Base-by-base conservation (phyloP, 2,888 invertebrate genomes). In the Coremacera marginata region DNA sequence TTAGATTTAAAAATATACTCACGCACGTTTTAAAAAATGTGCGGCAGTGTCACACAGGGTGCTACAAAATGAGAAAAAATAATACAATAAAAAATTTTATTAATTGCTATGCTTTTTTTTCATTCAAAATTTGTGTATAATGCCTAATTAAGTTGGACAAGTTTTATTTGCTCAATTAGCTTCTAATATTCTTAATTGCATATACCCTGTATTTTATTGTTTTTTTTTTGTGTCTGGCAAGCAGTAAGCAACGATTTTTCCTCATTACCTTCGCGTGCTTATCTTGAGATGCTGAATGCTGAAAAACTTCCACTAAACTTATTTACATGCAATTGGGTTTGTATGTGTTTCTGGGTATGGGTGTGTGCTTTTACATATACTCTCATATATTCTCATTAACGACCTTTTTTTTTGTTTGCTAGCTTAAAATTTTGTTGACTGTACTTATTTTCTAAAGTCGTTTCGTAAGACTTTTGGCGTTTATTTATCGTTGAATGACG, bases 321-420 rank as follows among this genome's bases (percentile, higher is more conserved):
- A 71, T 71, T 71, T 71, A 25, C 60, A 60, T 37, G 9, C n/a
- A 52, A 27, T 27, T 55, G 34, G 55, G 55, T 16, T 49, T 70
- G 22, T 70, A 8, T 27, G 25, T 51, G 51, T 37, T n/a, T 37
- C 14, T 34, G 37, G 8, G n/a, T 19, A 65, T 34, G 11, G 8
- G 25, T 70, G 34, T 55, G 52, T 31, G n/a, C n/a, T 19, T 68
- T 22, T 25, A 9, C 37, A 25, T 22, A 9, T 44, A 44, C 16
- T 65, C n/a, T 11, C 25, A 51, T 70, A 70, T 70, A 37, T 71
- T 25, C 57, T 71, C 71, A 71, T 71, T 71, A 71, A 71, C 44
- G 57, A 57, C 4, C 19, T 11, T 70, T 34, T 55, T 71, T 52
- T 60, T 34, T 22, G 60, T 71, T 60, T 71, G 2, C 25, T 5